These are phyloP conservation scores for Catagonus wagneri DNA, from an alignment of 2,113 vertebrate species.

Conservation along the genomic window DNA sequence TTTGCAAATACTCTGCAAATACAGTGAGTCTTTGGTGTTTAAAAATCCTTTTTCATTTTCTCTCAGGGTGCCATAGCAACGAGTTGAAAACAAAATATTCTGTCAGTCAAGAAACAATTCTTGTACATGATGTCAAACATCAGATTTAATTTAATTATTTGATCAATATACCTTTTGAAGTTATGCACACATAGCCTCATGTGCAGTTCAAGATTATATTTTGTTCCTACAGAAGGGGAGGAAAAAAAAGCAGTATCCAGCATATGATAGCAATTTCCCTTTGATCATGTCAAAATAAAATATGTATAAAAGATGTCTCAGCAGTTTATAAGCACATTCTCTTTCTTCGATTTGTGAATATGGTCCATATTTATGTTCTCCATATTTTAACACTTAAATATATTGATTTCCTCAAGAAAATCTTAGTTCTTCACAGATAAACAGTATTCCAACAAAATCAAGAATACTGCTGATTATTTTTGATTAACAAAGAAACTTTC, in stretches of 20 bases:
- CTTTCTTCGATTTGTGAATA: conserved; percentile 15
- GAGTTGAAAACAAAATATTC: neutral
- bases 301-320: conserved; percentile 47
- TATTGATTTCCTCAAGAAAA: neutral
- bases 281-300: conserved; percentile 64
- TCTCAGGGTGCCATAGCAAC: neutral
- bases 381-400: neutral
- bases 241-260: neutral
- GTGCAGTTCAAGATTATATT: neutral
- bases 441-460: conserved; percentile 45
- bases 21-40: neutral
- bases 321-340: neutral
- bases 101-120: conserved; percentile 30
- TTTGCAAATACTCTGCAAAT: neutral
- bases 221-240: neutral
- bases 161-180: conserved; percentile 34
- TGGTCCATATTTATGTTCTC: neutral
- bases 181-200: neutral
- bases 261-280: conserved; percentile 71
- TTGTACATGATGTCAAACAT: conserved; percentile 12
- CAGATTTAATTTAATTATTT: conserved; percentile 7
- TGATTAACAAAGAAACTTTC: conserved; percentile 40
- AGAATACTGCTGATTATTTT: conserved; percentile 56
- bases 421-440: neutral
- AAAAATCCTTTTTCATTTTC: neutral